Conservation (phyloP, 2,888 invertebrate species). For the Pammene aurita region DNA sequence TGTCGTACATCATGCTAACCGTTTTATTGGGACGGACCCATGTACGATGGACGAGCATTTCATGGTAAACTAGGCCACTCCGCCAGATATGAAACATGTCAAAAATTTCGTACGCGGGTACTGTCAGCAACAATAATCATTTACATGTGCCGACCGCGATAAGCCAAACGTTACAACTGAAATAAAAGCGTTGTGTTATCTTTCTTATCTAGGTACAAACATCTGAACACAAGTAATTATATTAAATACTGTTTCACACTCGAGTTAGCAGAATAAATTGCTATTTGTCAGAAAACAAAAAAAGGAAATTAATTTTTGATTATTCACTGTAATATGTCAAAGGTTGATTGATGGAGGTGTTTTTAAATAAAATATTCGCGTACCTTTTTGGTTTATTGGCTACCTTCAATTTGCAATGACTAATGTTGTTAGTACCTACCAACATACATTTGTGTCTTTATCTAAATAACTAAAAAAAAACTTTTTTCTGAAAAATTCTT, state of each 20-base stretch:
- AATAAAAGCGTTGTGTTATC: constrained; percentile 29
- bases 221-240: constrained; percentile 27
- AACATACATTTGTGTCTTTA: too few relatives aligned
- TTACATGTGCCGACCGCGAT: constrained; percentile 37
- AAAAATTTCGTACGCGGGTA: constrained; percentile 36
- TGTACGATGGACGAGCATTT: constrained; percentile 7
- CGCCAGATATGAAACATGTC: constrained; percentile 36
- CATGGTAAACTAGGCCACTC: constrained; percentile 41
- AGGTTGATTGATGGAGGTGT: not conserved
- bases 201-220: constrained; percentile 13
- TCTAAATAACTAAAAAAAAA: too few relatives aligned
- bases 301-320: not conserved
- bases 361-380: constrained; percentile 1
- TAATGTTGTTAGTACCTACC: too few relatives aligned
- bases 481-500: not conserved
- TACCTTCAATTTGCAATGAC: not conserved
- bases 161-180: constrained; percentile 33
- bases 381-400: not conserved
- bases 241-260: not conserved
- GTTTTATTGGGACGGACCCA: constrained; percentile 7
- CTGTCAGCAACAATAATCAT: constrained; percentile 44
- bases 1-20: constrained; percentile 12
- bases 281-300: not conserved
- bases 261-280: constrained; percentile 1
- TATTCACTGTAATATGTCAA: not conserved